Evolutionary conservation across 2,888 invertebrate genomes (phyloP).

Genomic region (Thelaira solivaga): DNA sequence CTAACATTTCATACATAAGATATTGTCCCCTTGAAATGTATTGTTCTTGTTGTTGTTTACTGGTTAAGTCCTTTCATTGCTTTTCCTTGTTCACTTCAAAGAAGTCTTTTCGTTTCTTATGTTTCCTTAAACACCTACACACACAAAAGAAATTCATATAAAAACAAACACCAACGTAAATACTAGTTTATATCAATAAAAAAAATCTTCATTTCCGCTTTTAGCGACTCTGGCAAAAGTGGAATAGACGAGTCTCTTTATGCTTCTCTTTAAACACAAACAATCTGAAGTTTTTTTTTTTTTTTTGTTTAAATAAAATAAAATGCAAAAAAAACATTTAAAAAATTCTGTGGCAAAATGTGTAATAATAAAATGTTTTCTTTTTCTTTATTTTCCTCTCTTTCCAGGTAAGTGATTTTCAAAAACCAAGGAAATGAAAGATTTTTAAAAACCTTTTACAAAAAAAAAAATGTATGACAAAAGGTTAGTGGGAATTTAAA

Average conservation of each 20-base stretch:
- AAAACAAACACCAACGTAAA: background rate
- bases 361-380: conserved; percentile 9
- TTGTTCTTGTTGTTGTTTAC: too few species aligned
- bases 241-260: conserved; percentile 5
- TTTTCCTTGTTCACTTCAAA: too few species aligned
- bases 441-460: conserved; percentile 17
- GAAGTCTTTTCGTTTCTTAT: conserved; percentile 22
- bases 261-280: conserved; percentile 18
- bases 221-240: too few species aligned
- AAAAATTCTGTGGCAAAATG: background rate
- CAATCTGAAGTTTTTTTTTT: conserved; percentile 1
- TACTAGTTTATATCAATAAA: background rate
- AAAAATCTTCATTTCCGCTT: conserved; percentile 71
- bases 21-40: too few species aligned
- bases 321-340: conserved; percentile 5
- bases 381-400: conserved; percentile 66
- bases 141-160: background rate
- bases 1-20: too few species aligned
- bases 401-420: conserved; percentile 46
- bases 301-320: background rate
- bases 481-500: background rate
- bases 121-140: conserved; percentile 10
- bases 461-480: background rate
- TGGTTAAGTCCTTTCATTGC: too few species aligned
- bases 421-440: conserved; percentile 70